A percentile compares a stretch with the other conserved stretches of the same genome.
These are phyloP conservation scores for Enteromius treurensis DNA, from an alignment of 2,797 vertebrate species.

Conservation along the genomic window DNA sequence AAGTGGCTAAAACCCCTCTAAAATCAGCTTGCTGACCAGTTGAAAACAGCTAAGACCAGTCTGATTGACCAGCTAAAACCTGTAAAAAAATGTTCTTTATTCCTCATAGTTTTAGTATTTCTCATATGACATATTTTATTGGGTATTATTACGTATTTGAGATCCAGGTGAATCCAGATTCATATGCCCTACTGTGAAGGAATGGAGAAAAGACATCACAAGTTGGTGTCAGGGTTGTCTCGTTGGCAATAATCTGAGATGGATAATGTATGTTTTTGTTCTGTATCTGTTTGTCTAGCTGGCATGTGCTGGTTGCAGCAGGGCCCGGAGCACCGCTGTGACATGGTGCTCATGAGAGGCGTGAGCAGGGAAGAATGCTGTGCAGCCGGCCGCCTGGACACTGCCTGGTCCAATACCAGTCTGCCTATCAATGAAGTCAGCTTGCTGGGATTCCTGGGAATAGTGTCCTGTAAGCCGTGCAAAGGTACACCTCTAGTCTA, in stretches of 20 bases:
- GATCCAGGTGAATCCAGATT: background rate
- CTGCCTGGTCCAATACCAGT: conserved; percentile 93
- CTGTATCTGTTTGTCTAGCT: conserved; percentile 70
- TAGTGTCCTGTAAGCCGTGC: conserved; percentile 93
- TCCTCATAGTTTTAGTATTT: background rate
- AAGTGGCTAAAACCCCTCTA: too few relatives aligned
- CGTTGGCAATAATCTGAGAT: background rate
- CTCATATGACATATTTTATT: background rate
- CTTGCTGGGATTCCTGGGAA: conserved; percentile 90
- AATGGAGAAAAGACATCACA: background rate
- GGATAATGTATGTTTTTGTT: conserved; percentile 11
- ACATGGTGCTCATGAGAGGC: conserved; percentile 89
- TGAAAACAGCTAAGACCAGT: too few relatives aligned
- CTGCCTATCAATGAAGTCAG: conserved; percentile 93
- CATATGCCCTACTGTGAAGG: background rate
- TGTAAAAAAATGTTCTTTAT: too few relatives aligned
- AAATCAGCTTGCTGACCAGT: too few relatives aligned
- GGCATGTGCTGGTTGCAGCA: conserved; percentile 97
- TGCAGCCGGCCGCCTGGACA: conserved; percentile 84
- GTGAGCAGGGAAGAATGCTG: conserved; percentile 94
- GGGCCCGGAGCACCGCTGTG: conserved; percentile 87
- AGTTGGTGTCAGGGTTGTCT: background rate
- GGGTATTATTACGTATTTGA: background rate
- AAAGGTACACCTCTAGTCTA: conserved; percentile 80
- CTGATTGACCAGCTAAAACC: too few relatives aligned